These are phyloP conservation scores for Laodelphax striatellus DNA, from an alignment of 1,140 invertebrate species.

Conservation along the genomic window DNA sequence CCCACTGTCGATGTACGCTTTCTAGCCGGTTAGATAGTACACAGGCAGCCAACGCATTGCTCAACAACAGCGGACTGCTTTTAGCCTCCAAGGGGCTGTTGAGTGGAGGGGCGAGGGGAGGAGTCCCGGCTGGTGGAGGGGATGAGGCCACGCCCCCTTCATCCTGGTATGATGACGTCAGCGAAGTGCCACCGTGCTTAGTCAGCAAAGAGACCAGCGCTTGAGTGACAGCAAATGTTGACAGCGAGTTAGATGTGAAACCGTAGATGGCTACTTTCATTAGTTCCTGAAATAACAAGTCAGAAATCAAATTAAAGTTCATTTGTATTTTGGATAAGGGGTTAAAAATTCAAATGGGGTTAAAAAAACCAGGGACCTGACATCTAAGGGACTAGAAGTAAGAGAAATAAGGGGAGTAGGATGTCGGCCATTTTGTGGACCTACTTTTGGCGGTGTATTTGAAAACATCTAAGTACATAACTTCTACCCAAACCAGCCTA, in stretches of 20 bases:
- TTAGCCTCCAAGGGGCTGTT: conserved; percentile 21
- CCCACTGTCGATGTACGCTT: conserved; percentile 43
- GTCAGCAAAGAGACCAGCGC: conserved; percentile 44
- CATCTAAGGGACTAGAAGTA: too few relatives aligned
- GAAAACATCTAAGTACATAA: too few relatives aligned
- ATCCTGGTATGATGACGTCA: conserved; percentile 27
- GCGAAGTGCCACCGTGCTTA: conserved; percentile 31
- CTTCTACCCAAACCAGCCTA: too few relatives aligned
- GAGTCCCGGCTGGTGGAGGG: background rate
- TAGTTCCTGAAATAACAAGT: conserved; percentile 36
- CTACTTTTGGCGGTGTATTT: too few relatives aligned
- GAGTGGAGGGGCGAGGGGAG: background rate
- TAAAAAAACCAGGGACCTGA: too few relatives aligned
- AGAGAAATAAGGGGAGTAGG: too few relatives aligned
- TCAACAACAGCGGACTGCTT: conserved; percentile 37
- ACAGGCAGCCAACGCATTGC: conserved; percentile 51
- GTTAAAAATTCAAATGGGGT: too few relatives aligned
- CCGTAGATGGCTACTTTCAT: conserved; percentile 36
- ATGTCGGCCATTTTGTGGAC: too few relatives aligned
- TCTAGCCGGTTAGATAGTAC: conserved; percentile 40
- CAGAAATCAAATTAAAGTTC: conserved; percentile 4
- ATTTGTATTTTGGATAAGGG: too few relatives aligned
- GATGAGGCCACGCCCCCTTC: background rate
- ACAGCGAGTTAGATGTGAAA: conserved; percentile 5
- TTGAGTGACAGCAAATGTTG: conserved; percentile 45